Conservation (phyloP, 2,113 vertebrate genomes). For the Hirundichthys speculiger region DNA sequence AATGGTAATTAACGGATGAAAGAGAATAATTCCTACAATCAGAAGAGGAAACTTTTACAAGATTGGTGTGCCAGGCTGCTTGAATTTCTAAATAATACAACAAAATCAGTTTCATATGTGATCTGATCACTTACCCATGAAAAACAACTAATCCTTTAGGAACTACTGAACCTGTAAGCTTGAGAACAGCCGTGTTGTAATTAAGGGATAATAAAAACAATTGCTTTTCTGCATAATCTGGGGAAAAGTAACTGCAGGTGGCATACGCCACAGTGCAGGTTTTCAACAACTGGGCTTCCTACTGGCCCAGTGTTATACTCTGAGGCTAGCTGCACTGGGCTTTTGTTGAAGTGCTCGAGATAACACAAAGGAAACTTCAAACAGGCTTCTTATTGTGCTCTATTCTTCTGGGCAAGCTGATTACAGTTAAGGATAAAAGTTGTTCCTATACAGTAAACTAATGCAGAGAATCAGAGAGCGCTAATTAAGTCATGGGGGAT, state of each 20-base stretch:
- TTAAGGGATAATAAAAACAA: conserved; percentile 60
- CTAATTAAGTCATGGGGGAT: conserved; percentile 83
- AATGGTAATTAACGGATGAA: conserved; percentile 65
- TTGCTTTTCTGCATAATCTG: conserved; percentile 38
- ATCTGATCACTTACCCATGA: conserved; percentile 50
- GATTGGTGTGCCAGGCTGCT: conserved; percentile 16
- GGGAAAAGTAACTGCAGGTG: conserved; percentile 51
- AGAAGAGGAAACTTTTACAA: conserved; percentile 44
- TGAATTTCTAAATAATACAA: conserved; percentile 56
- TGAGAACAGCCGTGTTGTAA: conserved; percentile 38
- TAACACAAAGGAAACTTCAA: conserved; percentile 79
- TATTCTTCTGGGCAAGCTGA: conserved; percentile 80
- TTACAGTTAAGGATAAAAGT: conserved; percentile 81
- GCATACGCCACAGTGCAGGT: conserved; percentile 49
- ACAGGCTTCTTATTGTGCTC: conserved; percentile 70
- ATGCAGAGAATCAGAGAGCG: conserved; percentile 76
- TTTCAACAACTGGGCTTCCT: conserved; percentile 47
- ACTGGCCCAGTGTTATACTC: conserved; percentile 47
- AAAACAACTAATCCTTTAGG: conserved; percentile 54
- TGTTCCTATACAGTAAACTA: conserved; percentile 81
- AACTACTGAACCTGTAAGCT: conserved; percentile 41
- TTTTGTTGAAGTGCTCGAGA: conserved; percentile 71
- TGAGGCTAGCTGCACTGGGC: conserved; percentile 63
- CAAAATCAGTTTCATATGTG: conserved; percentile 52
- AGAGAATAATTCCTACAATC: conserved; percentile 64